Base-by-base conservation (phyloP, 2,113 vertebrate species). In the Rhinopomastus cyanomelas region DNA sequence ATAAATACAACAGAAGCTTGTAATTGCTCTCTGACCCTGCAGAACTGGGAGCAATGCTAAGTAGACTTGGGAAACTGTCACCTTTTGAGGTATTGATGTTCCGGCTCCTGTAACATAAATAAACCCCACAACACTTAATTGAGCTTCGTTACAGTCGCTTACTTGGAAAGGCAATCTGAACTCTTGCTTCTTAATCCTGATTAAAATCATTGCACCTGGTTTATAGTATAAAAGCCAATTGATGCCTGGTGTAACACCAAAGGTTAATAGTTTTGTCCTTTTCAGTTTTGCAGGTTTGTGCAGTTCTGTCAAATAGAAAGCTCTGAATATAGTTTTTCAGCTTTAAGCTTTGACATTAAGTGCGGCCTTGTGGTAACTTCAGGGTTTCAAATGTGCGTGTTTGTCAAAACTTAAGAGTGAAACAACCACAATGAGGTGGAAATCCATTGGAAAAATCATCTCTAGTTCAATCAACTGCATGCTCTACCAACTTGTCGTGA, bases 41-140 rank as follows among this genome's bases (percentile, higher is more conserved):
- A 48, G 44, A 81, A 11, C 39, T 78, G 59, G 29, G 20, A 51
- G 15, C 8, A 81, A 6, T 4, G 57, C 1, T 51, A 71, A 61
- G 20, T 30, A 67, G 17, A 9, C 1, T 21, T 67, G 7, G 6
- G 17, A 55, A 66, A n/a, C 13, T 5, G 39, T 25, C 3, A 12
- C 5, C 8, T 66, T 73, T 37, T 49, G 27, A 22, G 8, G 4
- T 67, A 30, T 6, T 57, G 15, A 4, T 69, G 18, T 53, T 62
- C 6, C 8, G 26, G 8, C 4, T 62, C 16, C 23, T 57, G 30
- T 61, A 53, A 71, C 81, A 64, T 18, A 78, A 46, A 62, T 11
- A 8, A 23, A 2, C 0, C 2, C 46, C 46, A 4, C 8, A 52
- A 2, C 2, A 4, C 3, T 72, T 80, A 0, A 25, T 78, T 90